Percentiles rank a stretch among this genome's conserved stretches.
Conservation (phyloP, 2,888 invertebrate species). For the Glyphotaelius pellucidus region DNA sequence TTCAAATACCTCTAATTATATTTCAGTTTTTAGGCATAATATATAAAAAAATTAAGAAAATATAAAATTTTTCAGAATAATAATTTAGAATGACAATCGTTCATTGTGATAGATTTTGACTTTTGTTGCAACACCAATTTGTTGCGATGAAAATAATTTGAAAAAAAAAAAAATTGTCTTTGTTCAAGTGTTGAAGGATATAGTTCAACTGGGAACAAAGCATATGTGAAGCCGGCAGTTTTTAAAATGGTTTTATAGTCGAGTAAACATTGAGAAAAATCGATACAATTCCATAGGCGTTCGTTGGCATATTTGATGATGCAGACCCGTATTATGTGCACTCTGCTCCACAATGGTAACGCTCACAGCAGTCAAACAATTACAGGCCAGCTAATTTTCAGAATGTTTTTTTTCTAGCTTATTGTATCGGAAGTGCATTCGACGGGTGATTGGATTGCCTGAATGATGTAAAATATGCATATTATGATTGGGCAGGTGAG, state of each 20-base stretch:
- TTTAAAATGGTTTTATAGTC: neutral
- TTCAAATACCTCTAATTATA: too few relatives aligned
- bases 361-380: neutral
- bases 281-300: neutral
- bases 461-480: slow-evolving; percentile 5
- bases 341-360: neutral
- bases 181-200: neutral
- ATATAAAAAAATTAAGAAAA: too few relatives aligned
- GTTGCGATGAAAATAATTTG: neutral
- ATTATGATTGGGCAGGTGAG: slow-evolving; percentile 11
- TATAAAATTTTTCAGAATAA: too few relatives aligned
- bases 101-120: too few relatives aligned
- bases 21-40: too few relatives aligned
- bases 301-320: neutral
- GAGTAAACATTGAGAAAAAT: neutral
- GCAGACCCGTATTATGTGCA: neutral
- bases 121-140: too few relatives aligned
- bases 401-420: neutral
- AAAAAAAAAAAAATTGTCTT: neutral
- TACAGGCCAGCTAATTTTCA: neutral
- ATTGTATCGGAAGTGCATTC: slow-evolving; percentile 13
- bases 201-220: neutral
- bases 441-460: neutral
- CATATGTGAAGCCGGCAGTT: neutral
- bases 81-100: too few relatives aligned